A percentile compares a stretch with the other conserved stretches of the same genome.
Conservation (phyloP, 30 jellyfish, hydroid and myxozoan genomes). For the Aurelia sp. region DNA sequence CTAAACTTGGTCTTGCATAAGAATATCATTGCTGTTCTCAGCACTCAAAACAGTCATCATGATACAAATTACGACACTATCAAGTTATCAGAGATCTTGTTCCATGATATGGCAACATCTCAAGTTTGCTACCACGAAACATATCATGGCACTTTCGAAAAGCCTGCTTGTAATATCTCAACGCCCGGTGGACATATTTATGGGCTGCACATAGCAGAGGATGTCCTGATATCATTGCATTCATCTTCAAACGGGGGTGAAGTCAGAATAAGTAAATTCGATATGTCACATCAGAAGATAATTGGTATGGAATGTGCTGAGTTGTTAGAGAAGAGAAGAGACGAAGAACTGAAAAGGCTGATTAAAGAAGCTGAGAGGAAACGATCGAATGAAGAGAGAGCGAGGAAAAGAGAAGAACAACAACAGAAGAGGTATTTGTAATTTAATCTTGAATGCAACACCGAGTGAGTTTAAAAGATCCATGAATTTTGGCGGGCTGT, state of each 20-base stretch:
- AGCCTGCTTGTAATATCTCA: conserved; percentile 35
- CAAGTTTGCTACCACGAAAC: conserved; percentile 42
- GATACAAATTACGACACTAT: conserved; percentile 36
- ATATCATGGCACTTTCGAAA: conserved; percentile 5
- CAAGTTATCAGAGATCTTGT: conserved; percentile 21
- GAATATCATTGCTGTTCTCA: conserved; percentile 33
- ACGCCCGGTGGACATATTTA: conserved; percentile 40
- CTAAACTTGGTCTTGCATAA: conserved; percentile 13
- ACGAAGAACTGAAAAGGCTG: conserved; percentile 41
- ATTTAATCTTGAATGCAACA: too few relatives aligned
- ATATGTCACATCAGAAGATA: conserved; percentile 21
- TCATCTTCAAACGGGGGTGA: conserved; percentile 28
- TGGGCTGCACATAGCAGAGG: conserved; percentile 38
- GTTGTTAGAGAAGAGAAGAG: conserved; percentile 44
- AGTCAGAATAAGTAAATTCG: conserved; percentile 26
- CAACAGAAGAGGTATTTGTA: conserved; percentile 22
- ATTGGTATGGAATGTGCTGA: conserved; percentile 29
- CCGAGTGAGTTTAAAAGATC: too few relatives aligned
- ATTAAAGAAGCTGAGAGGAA: conserved; percentile 58
- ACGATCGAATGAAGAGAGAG: conserved; percentile 52
- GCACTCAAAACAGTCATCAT: conserved; percentile 21
- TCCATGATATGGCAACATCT: conserved; percentile 32
- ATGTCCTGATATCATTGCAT: conserved; percentile 22
- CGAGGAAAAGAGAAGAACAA: conserved; percentile 32
- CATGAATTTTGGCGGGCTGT: too few relatives aligned